A percentile compares a stretch with the other conserved stretches of the same genome.
These are phyloP conservation scores for Boloria euphrosyne DNA, from an alignment of 2,888 invertebrate genomes.

Conservation along the genomic window DNA sequence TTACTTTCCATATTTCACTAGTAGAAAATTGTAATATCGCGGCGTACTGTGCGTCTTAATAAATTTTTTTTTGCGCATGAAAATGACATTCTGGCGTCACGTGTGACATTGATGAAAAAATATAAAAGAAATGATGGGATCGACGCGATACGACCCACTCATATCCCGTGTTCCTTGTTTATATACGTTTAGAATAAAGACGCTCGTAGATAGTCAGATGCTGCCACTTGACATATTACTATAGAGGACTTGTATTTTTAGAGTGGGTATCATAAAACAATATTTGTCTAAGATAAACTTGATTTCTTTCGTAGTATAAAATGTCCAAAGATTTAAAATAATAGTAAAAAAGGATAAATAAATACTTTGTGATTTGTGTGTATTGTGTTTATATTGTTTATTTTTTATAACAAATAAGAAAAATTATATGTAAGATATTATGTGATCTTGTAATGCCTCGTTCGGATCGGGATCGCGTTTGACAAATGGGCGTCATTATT, in stretches of 20 bases:
- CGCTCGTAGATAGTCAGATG: constrained; percentile 22
- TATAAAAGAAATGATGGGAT: constrained; percentile 79
- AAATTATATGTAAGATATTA: constrained; percentile 19
- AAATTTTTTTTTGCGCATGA: constrained; percentile 79
- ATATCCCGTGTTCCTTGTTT: constrained; percentile 37
- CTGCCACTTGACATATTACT: constrained; percentile 30
- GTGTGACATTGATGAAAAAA: constrained; percentile 83
- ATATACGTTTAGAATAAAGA: constrained; percentile 37
- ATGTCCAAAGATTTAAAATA: too few species aligned
- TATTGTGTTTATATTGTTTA: neutral
- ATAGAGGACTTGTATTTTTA: constrained; percentile 14
- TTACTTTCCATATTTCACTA: constrained; percentile 81
- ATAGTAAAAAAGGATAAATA: too few species aligned
- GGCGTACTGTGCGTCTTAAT: constrained; percentile 71
- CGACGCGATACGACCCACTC: constrained; percentile 52
- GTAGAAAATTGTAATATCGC: constrained; percentile 80
- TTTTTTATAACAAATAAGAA: neutral
- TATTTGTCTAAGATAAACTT: too few species aligned
- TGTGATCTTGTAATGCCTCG: constrained; percentile 41
- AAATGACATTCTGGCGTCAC: constrained; percentile 82
- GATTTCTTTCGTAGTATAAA: too few species aligned
- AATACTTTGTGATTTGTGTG: too few species aligned
- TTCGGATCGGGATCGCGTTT: constrained; percentile 62
- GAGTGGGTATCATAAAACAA: neutral
- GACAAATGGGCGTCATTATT: constrained; percentile 81